phyloP scores from a whole-genome alignment of 2,797 vertebrate species.

The Crypturellus tataupa region DNA sequence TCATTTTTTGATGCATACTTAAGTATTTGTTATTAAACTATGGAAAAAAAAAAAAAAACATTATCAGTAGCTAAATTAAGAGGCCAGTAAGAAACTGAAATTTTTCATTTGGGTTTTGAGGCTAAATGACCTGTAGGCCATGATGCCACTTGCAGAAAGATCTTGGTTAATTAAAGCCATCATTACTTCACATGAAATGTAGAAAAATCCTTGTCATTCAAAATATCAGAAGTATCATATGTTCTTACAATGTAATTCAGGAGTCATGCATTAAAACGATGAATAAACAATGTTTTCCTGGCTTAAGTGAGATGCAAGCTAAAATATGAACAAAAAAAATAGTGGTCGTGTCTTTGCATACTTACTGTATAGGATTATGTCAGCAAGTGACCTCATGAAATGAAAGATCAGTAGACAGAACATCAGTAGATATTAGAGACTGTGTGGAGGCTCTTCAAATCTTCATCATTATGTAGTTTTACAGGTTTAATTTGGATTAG shows the following conservation, averaged over 20 bases:
- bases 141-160: not conserved
- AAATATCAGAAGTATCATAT: not conserved
- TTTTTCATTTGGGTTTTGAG: not conserved
- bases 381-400: not conserved
- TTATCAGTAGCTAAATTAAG: not conserved
- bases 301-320: not conserved
- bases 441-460: not conserved
- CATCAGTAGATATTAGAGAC: not conserved
- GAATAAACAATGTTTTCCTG: not conserved
- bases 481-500: not conserved
- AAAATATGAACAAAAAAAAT: not conserved
- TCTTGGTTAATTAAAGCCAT: not conserved
- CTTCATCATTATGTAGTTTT: not conserved
- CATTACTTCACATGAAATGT: too few species aligned
- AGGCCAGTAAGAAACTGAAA: not conserved
- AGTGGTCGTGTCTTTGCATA: not conserved
- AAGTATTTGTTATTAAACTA: not conserved
- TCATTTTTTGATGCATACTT: not conserved
- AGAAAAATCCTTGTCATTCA: not conserved
- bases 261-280: not conserved
- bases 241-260: fast-evolving
- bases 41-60: not conserved
- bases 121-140: not conserved
- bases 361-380: not conserved
- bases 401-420: not conserved